Evolutionary conservation across 2,113 vertebrate genomes (phyloP).

Genomic region (Nesoenas mayeri): DNA sequence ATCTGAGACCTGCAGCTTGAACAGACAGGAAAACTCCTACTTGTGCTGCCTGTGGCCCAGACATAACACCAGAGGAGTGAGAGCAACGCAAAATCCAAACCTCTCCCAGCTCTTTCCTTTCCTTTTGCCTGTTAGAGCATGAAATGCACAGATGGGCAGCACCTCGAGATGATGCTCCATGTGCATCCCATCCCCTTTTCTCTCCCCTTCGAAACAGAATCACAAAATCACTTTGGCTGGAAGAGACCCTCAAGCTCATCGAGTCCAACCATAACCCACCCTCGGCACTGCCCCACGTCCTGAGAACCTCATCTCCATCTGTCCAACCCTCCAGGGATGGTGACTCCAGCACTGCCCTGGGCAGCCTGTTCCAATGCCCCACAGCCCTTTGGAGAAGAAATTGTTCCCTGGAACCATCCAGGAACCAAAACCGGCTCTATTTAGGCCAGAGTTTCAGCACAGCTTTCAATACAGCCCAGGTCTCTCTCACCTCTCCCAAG

Average conservation of each 20-base stretch:
- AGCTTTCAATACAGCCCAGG: rapidly evolving
- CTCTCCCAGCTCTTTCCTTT: background rate
- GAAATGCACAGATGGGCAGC: background rate
- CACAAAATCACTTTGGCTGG: no score
- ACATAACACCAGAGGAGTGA: background rate
- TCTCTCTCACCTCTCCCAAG: background rate
- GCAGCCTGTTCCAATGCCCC: no score
- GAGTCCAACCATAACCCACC: no score
- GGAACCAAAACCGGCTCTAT: background rate
- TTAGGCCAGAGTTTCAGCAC: background rate
- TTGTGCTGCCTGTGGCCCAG: background rate
- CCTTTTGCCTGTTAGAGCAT: background rate
- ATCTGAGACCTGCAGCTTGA: background rate
- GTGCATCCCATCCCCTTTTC: background rate
- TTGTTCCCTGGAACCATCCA: background rate
- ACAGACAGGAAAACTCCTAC: background rate
- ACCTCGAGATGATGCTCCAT: background rate
- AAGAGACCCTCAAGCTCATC: no score
- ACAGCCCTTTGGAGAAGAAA: no score
- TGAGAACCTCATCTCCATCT: no score
- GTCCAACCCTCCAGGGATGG: no score
- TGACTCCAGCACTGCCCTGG: no score
- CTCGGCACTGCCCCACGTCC: no score
- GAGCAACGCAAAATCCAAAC: background rate
- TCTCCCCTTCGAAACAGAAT: background rate